These are phyloP conservation scores for Sapajus apella DNA, from an alignment of 2,113 vertebrate genomes.

Conservation along the genomic window DNA sequence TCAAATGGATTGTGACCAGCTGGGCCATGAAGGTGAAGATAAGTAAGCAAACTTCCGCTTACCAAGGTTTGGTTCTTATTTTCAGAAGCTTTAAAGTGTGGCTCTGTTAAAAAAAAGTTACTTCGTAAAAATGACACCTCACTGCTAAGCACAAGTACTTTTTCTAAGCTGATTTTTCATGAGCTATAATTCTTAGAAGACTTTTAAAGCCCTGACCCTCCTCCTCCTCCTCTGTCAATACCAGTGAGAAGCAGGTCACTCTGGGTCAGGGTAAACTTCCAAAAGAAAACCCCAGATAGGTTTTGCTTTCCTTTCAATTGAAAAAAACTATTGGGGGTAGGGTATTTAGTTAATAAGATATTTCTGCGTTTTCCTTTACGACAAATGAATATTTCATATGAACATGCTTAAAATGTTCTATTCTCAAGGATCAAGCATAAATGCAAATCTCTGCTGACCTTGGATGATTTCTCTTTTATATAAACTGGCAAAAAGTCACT, in stretches of 20 bases:
- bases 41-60: slow-evolving; percentile 63
- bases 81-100: slow-evolving; percentile 74
- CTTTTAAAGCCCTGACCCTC: neutral
- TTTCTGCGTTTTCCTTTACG: neutral
- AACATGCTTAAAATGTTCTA: neutral
- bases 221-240: neutral
- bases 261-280: neutral
- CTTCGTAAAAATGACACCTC: slow-evolving; percentile 61
- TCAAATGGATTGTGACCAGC: neutral
- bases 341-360: neutral
- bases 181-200: neutral
- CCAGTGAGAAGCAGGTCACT: slow-evolving; percentile 12
- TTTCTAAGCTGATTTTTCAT: neutral
- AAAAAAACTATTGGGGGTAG: no score
- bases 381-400: neutral
- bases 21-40: slow-evolving; percentile 33
- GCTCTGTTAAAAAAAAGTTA: slow-evolving; percentile 72
- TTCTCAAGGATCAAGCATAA: neutral
- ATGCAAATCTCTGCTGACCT: neutral
- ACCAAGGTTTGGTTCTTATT: slow-evolving; percentile 60
- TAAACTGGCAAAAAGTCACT: slow-evolving; percentile 64
- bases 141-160: neutral
- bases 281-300: neutral
- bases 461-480: neutral
- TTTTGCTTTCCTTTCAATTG: slow-evolving; percentile 13